Percentiles rank a stretch among this genome's conserved stretches.
phyloP scores from a whole-genome alignment of 1,140 invertebrate species.

The Daktulosphaira vitifoliae region DNA sequence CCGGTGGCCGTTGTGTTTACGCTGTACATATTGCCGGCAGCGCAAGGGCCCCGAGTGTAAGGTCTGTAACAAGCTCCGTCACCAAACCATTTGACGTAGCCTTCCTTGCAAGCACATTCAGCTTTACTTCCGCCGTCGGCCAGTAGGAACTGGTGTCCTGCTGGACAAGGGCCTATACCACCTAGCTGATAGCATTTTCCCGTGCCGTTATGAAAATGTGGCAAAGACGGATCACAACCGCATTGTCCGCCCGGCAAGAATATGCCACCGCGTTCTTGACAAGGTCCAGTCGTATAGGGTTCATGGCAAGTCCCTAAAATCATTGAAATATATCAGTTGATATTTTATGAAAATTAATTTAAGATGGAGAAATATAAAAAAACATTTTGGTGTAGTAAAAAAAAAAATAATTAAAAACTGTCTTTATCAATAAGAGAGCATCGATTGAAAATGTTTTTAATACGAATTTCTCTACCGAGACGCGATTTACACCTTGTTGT shows the following conservation, averaged over 20 bases:
- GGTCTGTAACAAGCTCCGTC: conserved; percentile 63
- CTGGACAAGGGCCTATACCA: conserved; percentile 57
- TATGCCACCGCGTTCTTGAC: conserved; percentile 58
- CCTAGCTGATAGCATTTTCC: conserved; percentile 64
- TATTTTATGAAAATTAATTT: too few relatives aligned
- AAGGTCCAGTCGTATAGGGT: conserved; percentile 67
- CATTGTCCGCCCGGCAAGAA: conserved; percentile 63
- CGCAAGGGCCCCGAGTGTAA: conserved; percentile 67
- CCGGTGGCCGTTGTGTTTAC: conserved; percentile 36
- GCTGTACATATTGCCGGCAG: conserved; percentile 50
- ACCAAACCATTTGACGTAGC: conserved; percentile 54
- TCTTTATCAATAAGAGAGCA: too few relatives aligned
- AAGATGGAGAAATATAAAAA: too few relatives aligned
- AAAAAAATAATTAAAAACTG: too few relatives aligned
- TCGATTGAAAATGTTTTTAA: too few relatives aligned
- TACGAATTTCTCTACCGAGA: too few relatives aligned
- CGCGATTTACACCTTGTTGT: too few relatives aligned
- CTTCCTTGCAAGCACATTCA: conserved; percentile 58
- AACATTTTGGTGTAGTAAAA: too few relatives aligned
- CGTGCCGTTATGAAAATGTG: conserved; percentile 60
- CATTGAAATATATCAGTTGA: conserved; percentile 44
- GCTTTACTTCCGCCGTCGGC: conserved; percentile 44
- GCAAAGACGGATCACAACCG: conserved; percentile 57
- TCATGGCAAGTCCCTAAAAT: conserved; percentile 57
- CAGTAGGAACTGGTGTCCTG: conserved; percentile 54